These are phyloP conservation scores for Misgurnus mizolepis DNA, from an alignment of 2,113 vertebrate species.

Conservation along the genomic window DNA sequence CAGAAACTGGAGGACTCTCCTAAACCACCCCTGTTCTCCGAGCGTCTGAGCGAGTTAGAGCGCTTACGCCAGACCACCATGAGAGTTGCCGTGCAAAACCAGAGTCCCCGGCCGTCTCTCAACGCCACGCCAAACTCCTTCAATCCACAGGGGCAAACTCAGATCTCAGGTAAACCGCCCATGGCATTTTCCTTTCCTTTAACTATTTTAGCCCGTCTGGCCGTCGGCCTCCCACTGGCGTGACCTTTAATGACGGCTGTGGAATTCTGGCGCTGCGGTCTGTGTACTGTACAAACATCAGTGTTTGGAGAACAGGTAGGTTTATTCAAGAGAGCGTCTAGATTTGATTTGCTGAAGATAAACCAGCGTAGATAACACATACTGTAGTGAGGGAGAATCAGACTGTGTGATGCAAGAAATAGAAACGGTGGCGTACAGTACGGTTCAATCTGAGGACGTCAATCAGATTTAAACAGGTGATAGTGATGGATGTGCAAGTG, in stretches of 20 bases:
- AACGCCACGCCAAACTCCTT: slow-evolving; percentile 88
- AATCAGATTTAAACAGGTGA: slow-evolving; percentile 26
- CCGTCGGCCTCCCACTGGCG: background rate
- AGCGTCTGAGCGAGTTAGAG: slow-evolving; percentile 92
- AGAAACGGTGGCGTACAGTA: background rate
- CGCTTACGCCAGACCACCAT: slow-evolving; percentile 90
- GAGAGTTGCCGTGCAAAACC: slow-evolving; percentile 89
- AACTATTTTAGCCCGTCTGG: background rate
- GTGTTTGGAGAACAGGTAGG: slow-evolving; percentile 6
- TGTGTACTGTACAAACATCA: background rate
- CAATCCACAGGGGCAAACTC: slow-evolving; percentile 91
- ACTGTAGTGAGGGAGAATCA: background rate
- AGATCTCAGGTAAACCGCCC: slow-evolving; percentile 83
- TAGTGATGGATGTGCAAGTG: background rate
- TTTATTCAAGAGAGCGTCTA: slow-evolving; percentile 15
- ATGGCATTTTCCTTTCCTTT: background rate
- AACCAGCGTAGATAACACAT: background rate
- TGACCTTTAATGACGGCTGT: background rate
- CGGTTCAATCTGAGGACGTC: background rate
- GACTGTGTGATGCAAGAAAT: slow-evolving; percentile 15
- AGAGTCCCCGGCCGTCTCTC: slow-evolving; percentile 88
- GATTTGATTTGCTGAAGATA: slow-evolving; percentile 14
- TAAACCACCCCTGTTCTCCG: slow-evolving; percentile 91
- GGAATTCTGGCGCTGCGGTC: background rate
- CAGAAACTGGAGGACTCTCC: slow-evolving; percentile 90